Percentiles rank a stretch among this genome's conserved stretches.
These are phyloP conservation scores for Phalacrocorax pelagicus DNA, from an alignment of 2,113 vertebrate genomes.

Conservation along the genomic window DNA sequence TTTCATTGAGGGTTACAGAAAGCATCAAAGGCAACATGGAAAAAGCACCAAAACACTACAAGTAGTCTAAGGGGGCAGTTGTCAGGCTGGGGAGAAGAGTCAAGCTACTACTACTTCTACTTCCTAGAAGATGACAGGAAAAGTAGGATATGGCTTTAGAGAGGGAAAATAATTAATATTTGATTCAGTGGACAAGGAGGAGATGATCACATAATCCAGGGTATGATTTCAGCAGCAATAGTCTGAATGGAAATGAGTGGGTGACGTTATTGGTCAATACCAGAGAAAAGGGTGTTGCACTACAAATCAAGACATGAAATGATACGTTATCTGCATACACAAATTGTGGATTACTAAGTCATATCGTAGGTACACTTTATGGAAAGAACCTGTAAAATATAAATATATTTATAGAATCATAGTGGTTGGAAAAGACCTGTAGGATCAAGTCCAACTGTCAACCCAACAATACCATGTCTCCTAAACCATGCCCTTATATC, in stretches of 20 bases:
- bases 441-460: too few species aligned
- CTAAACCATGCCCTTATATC: too few species aligned
- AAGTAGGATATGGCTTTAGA: neutral
- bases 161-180: neutral
- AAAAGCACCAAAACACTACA: neutral
- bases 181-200: neutral
- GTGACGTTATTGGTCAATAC: fast-evolving
- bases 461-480: too few species aligned
- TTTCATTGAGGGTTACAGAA: neutral
- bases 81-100: neutral
- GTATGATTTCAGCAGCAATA: neutral
- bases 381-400: neutral
- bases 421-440: too few species aligned
- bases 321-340: neutral
- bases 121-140: neutral
- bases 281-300: neutral
- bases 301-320: neutral
- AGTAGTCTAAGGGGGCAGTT: fast-evolving
- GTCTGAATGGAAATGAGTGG: neutral
- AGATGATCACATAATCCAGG: neutral
- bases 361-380: fast-evolving
- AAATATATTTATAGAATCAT: neutral
- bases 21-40: neutral
- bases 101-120: neutral
- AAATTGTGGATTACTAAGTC: neutral